Percentiles rank a stretch among this genome's conserved stretches.
These are phyloP conservation scores for Nesometra sesokonis DNA, from an alignment of 35 echinoderm and acorn worm species.

Conservation along the genomic window DNA sequence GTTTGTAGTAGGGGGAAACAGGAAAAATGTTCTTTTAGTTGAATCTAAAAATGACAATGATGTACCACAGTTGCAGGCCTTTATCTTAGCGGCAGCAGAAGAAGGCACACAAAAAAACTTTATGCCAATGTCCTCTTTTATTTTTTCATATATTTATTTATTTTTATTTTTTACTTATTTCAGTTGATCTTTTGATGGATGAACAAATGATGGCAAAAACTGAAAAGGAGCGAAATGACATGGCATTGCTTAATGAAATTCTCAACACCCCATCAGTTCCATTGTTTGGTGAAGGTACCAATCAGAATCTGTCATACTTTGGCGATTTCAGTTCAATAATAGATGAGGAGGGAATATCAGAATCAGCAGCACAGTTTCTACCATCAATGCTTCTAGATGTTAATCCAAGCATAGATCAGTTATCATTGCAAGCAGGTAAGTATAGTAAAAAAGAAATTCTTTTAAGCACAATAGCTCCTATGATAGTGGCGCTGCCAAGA, in stretches of 20 bases:
- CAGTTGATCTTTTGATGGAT: conserved; percentile 63
- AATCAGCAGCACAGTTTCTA: conserved; percentile 5
- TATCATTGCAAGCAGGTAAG: background rate
- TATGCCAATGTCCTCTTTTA: no score
- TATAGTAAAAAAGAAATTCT: background rate
- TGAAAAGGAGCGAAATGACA: conserved; percentile 56
- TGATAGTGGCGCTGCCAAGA: no score
- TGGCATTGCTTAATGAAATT: conserved; percentile 84
- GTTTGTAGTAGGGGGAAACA: no score
- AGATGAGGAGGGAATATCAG: background rate
- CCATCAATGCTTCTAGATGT: conserved; percentile 80
- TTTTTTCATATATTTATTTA: no score
- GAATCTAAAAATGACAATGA: no score
- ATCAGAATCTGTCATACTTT: conserved; percentile 21
- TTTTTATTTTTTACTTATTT: no score
- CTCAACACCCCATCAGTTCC: conserved; percentile 64
- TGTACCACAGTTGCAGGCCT: no score
- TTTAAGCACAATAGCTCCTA: background rate
- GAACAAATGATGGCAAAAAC: conserved; percentile 13
- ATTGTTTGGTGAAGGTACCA: background rate
- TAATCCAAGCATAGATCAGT: conserved; percentile 28
- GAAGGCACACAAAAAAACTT: no score
- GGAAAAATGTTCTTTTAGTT: no score
- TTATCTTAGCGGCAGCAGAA: no score
- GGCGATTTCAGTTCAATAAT: background rate